A percentile compares a stretch with the other conserved stretches of the same genome.
phyloP scores from a whole-genome alignment of 1,140 invertebrate species.

The Habropoda laboriosa region DNA sequence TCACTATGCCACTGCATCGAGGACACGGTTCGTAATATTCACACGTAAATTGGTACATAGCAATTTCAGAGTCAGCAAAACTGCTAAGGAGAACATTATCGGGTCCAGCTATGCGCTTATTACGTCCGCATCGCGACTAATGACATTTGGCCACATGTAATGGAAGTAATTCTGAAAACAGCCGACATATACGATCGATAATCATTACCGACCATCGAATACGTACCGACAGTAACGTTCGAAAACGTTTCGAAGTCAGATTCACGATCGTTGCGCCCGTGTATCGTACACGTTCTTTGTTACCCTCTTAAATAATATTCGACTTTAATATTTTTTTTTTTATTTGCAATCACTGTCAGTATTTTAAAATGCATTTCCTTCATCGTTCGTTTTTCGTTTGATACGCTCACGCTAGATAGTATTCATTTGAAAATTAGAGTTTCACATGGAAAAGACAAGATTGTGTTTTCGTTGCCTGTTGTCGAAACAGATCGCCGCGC shows the following conservation, averaged over 20 bases:
- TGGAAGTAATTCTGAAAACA: slow-evolving; percentile 23
- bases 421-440: slow-evolving; percentile 22
- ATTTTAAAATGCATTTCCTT: neutral
- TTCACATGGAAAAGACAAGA: slow-evolving; percentile 49
- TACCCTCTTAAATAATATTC: too few relatives aligned
- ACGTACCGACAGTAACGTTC: neutral
- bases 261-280: neutral
- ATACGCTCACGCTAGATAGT: slow-evolving; percentile 27
- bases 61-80: slow-evolving; percentile 9
- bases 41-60: slow-evolving; percentile 10
- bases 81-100: slow-evolving; percentile 1
- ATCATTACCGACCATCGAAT: slow-evolving; percentile 17
- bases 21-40: neutral
- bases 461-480: slow-evolving; percentile 67
- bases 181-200: slow-evolving; percentile 9
- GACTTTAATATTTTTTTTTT: neutral
- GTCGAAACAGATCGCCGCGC: slow-evolving; percentile 44
- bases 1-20: slow-evolving; percentile 13
- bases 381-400: neutral
- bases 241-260: neutral
- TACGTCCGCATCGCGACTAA: neutral
- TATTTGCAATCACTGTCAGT: slow-evolving; percentile 6
- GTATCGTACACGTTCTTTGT: too few relatives aligned
- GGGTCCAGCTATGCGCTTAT: neutral
- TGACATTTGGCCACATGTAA: slow-evolving; percentile 26